Percentiles rank a stretch among this genome's conserved stretches.
Evolutionary conservation across 2,888 invertebrate genomes (phyloP).

Genomic region (Ochropacha duplaris): DNA sequence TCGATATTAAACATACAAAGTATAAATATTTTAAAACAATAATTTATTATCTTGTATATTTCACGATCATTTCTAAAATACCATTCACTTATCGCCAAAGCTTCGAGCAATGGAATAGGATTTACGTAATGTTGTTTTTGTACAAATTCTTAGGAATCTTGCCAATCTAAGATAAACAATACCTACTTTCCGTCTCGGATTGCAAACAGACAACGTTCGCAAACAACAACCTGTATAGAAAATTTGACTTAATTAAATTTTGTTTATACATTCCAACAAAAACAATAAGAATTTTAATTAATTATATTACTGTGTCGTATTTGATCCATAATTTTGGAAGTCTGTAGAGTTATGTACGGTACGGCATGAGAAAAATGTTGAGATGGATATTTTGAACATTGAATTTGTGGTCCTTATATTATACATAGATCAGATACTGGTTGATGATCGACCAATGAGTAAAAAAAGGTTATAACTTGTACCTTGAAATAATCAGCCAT

Average conservation of each 20-base stretch:
- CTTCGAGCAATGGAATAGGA: background rate
- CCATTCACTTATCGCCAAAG: background rate
- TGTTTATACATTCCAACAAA: slow-evolving; percentile 24
- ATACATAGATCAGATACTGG: too few relatives aligned
- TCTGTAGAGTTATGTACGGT: background rate
- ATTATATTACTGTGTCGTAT: slow-evolving; percentile 18
- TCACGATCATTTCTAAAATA: background rate
- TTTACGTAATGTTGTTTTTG: slow-evolving; percentile 11
- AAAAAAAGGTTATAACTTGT: too few relatives aligned
- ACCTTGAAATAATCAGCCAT: too few relatives aligned
- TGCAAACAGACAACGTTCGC: slow-evolving; percentile 31
- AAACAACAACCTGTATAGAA: slow-evolving; percentile 26
- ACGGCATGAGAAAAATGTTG: too few relatives aligned
- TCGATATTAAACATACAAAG: background rate
- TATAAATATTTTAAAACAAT: too few relatives aligned
- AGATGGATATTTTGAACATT: too few relatives aligned
- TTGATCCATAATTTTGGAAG: background rate
- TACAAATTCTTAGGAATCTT: slow-evolving; percentile 7
- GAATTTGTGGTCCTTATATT: too few relatives aligned
- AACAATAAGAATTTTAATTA: slow-evolving; percentile 22
- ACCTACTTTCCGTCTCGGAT: slow-evolving; percentile 15
- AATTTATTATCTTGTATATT: too few relatives aligned
- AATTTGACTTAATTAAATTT: slow-evolving; percentile 37
- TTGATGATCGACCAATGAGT: too few relatives aligned
- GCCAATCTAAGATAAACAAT: slow-evolving; percentile 20